Conservation (phyloP, 2,888 invertebrate species). For the Drosophila suboccidentalis region DNA sequence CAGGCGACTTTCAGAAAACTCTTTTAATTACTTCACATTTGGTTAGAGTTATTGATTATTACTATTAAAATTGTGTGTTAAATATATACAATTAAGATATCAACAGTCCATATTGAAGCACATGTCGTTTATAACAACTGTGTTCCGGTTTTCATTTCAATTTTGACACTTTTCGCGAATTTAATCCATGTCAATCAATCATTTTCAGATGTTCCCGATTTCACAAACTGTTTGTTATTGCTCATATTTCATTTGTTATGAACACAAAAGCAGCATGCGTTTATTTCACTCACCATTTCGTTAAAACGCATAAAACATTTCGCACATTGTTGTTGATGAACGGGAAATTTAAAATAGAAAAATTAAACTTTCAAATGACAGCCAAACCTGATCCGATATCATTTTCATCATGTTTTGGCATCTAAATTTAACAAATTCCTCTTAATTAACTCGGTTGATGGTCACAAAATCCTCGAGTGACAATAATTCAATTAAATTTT, state of each 20-base stretch:
- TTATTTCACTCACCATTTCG: neutral
- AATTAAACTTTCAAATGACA: neutral
- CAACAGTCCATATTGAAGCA: neutral
- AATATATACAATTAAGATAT: slow-evolving; percentile 4
- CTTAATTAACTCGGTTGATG: too few relatives aligned
- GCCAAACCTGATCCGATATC: too few relatives aligned
- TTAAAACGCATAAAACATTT: neutral
- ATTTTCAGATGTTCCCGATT: slow-evolving; percentile 7
- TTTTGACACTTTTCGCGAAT: neutral
- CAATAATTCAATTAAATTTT: too few relatives aligned
- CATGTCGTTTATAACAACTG: neutral
- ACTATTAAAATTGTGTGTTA: slow-evolving; percentile 1
- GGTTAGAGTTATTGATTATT: neutral
- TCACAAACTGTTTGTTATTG: slow-evolving; percentile 9
- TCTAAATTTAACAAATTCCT: too few relatives aligned
- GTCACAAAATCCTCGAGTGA: too few relatives aligned
- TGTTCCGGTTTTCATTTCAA: slow-evolving; percentile 1
- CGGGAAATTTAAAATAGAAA: neutral
- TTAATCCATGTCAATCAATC: slow-evolving; percentile 13
- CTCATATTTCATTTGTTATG: slow-evolving; percentile 13
- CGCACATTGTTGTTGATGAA: neutral
- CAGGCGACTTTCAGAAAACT: neutral
- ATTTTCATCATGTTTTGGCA: too few relatives aligned
- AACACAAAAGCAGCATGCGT: neutral
- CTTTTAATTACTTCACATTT: slow-evolving; percentile 1